Percentiles rank a stretch among this genome's conserved stretches.
Conservation (phyloP, 2,797 vertebrate genomes). For the Carcharodon carcharias region DNA sequence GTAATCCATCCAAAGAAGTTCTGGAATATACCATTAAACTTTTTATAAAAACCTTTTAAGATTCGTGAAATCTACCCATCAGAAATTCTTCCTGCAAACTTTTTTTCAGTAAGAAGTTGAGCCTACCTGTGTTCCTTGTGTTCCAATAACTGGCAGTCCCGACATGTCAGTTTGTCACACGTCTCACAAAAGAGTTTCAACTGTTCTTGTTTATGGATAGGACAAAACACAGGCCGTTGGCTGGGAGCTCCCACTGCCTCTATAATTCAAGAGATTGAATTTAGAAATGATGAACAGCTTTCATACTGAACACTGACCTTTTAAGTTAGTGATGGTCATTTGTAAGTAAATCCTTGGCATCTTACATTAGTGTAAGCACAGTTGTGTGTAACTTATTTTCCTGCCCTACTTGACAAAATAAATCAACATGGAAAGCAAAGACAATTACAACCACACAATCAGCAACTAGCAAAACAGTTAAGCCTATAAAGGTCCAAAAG, state of each 20-base stretch:
- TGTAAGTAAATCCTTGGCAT: not conserved
- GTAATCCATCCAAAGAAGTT: not conserved
- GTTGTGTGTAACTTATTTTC: not conserved
- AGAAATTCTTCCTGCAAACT: not conserved
- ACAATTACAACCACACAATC: not conserved
- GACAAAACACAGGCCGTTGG: conserved; percentile 93
- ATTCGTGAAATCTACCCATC: not conserved
- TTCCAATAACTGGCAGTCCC: conserved; percentile 93
- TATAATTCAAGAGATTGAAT: conserved; percentile 49
- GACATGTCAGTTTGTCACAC: conserved; percentile 92
- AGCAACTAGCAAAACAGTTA: not conserved
- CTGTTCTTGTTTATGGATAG: conserved; percentile 93
- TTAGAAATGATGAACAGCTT: not conserved
- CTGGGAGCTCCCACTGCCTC: conserved; percentile 79
- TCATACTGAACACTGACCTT: not conserved
- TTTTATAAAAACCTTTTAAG: not conserved
- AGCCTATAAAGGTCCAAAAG: not conserved
- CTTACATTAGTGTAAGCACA: not conserved
- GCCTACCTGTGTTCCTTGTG: conserved; percentile 96
- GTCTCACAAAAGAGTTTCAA: conserved; percentile 98
- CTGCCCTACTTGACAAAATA: not conserved
- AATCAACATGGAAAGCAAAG: not conserved
- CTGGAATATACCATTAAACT: not conserved
- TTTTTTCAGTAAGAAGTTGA: not conserved
- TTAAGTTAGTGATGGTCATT: not conserved